phyloP scores from a whole-genome alignment of 2,113 vertebrate species.

The human (Homo sapiens) region DNA sequence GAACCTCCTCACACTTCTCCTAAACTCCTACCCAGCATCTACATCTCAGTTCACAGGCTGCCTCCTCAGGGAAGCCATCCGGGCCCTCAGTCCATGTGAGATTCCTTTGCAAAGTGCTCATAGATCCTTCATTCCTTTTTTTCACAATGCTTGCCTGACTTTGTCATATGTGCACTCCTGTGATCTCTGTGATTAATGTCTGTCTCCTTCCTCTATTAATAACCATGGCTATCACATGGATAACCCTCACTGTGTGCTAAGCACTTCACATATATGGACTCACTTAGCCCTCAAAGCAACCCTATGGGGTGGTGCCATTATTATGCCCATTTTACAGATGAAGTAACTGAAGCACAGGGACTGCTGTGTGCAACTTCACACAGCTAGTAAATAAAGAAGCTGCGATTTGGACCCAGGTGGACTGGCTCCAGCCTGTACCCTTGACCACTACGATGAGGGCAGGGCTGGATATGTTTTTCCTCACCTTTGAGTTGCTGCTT shows the following conservation, averaged over 20 bases:
- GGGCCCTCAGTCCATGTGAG: background rate
- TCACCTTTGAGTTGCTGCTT: background rate
- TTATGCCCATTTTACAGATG: background rate
- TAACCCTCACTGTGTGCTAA: background rate
- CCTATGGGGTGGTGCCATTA: accelerated
- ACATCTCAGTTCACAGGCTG: background rate
- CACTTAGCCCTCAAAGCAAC: background rate
- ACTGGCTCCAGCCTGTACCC: background rate
- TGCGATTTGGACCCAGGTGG: background rate
- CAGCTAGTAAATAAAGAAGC: background rate
- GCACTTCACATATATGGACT: background rate
- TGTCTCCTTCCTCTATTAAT: background rate
- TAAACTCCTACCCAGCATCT: background rate
- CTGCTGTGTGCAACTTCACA: background rate
- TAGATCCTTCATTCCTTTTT: background rate
- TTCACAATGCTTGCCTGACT: background rate
- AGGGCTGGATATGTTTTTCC: background rate
- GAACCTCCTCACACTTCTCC: background rate
- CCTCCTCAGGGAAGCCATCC: background rate
- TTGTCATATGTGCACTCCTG: background rate
- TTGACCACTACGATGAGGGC: background rate
- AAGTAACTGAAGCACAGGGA: background rate
- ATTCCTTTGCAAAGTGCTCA: background rate
- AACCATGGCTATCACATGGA: background rate
- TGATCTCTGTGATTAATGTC: background rate